A percentile compares a stretch with the other conserved stretches of the same genome.
Evolutionary conservation across 2,113 vertebrate genomes (phyloP).

Genomic region (Megalops atlanticus): DNA sequence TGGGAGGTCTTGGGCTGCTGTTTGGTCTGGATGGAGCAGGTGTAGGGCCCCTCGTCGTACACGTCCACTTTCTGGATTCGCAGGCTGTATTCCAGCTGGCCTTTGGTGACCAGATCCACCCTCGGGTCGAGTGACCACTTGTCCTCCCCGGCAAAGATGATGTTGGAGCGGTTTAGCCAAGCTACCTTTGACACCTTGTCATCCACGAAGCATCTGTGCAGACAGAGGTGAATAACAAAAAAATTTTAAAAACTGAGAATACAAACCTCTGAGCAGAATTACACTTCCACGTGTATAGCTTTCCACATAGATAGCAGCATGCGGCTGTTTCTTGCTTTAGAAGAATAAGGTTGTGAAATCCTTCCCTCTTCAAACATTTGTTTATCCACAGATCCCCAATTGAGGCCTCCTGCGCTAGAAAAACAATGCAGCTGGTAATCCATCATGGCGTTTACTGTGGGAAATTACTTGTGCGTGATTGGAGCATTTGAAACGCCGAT

Average conservation of each 20-base stretch:
- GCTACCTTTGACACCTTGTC: conserved; percentile 97
- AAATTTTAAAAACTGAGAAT: conserved; percentile 9
- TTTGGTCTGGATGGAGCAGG: conserved; percentile 95
- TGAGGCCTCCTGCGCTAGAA: not conserved
- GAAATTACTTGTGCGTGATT: not conserved
- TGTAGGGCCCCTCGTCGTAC: conserved; percentile 94
- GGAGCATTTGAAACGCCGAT: not conserved
- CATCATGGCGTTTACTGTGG: not conserved
- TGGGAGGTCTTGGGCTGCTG: conserved; percentile 93
- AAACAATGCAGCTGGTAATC: not conserved
- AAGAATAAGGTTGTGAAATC: not conserved
- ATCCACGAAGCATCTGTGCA: conserved; percentile 91
- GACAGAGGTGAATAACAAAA: conserved; percentile 28
- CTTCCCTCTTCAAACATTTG: not conserved
- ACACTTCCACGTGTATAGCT: too few species aligned
- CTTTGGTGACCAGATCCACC: conserved; percentile 94
- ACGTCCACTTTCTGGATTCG: conserved; percentile 98
- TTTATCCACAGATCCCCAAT: not conserved
- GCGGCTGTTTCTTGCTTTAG: too few species aligned
- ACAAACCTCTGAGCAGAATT: not conserved
- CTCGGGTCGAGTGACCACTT: conserved; percentile 98
- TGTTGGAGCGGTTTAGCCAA: conserved; percentile 98
- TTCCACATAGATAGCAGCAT: too few species aligned
- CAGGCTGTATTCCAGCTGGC: conserved; percentile 95
- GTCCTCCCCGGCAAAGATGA: conserved; percentile 96